Evolutionary conservation across 1,140 invertebrate genomes (phyloP).

Genomic region (Macrobrachium nipponense): DNA sequence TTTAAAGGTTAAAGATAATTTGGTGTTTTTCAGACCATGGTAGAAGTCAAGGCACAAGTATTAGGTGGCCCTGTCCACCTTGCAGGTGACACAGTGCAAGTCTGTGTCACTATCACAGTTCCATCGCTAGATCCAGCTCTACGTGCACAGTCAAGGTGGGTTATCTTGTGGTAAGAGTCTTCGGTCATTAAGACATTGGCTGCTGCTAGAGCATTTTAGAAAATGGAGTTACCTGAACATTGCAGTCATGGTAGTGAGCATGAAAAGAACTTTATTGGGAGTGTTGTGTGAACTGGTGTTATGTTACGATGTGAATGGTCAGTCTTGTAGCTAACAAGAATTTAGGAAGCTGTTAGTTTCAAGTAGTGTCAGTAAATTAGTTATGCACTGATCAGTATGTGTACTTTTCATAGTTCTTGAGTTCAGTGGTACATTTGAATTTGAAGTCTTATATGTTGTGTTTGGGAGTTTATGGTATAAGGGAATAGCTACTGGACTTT

Average conservation of each 20-base stretch:
- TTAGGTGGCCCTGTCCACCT: conserved; percentile 89
- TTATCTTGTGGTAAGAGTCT: background rate
- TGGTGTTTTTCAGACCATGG: conserved; percentile 74
- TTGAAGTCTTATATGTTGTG: too few relatives aligned
- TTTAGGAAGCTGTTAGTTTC: too few relatives aligned
- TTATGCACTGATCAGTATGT: too few relatives aligned
- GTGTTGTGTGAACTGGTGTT: background rate
- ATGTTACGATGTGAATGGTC: background rate
- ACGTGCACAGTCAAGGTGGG: conserved; percentile 76
- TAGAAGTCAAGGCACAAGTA: conserved; percentile 87
- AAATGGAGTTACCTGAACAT: background rate
- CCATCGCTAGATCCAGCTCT: conserved; percentile 79
- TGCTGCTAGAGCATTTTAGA: background rate
- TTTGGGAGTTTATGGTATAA: too few relatives aligned
- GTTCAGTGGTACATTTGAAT: background rate
- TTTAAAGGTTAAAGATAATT: background rate
- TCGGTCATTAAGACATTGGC: too few relatives aligned
- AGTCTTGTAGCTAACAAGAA: too few relatives aligned
- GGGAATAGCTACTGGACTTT: too few relatives aligned
- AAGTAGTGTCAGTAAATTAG: too few relatives aligned
- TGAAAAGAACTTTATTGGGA: background rate
- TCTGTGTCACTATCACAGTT: conserved; percentile 87
- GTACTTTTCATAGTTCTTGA: too few relatives aligned
- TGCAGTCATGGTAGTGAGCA: background rate
- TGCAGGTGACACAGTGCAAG: conserved; percentile 89